Evolutionary conservation across 2,888 invertebrate species (phyloP), one percentile per base, ranked within the genome.

Genomic region (Agrochola litura): DNA sequence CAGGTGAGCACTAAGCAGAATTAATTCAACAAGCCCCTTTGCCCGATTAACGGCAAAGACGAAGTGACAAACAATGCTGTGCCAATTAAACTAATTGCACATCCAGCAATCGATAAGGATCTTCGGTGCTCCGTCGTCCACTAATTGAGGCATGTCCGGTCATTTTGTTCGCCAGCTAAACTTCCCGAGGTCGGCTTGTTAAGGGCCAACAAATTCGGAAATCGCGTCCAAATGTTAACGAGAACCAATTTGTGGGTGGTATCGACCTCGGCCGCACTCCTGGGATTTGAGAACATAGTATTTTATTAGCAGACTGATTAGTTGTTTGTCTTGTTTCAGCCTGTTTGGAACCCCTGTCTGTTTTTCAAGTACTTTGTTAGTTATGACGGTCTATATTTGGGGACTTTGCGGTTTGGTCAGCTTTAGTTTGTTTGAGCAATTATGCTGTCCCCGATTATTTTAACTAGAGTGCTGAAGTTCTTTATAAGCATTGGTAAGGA

Each of bases 101-200:
- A 90, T 91, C 89, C 88, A 88, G 71, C 67, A 73, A 88, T 88
- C 86, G 85, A 89, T 89, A 83, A 71, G 83, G 78, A 87, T 89
- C 87, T 93, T 92, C 89, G 85, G 66, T 88, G 80, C 90, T 92
- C 91, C 76, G 68, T 60, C 70, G 72, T 81, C 88, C 90, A 91
- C 94, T 96, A 96, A 96, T 96, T 95, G 95, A 95, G 93, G 94
- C 95, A 92, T 96, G 95, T 94, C 93, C 94, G 94, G 94, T 92
- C 93, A 95, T 95, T 94, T 92, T 91, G 92, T 91, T 91, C 91
- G 90, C 88, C 87, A 90, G 90, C 92, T 91, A 93, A 95, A 95
- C 92, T 95, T 95, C 91, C 89, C 89, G 91, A 90, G 90, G 90
- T 88, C 90, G 89, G 92, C 93, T 95, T 94, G 95, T 95, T 95